phyloP scores from a whole-genome alignment of 2,113 vertebrate species.

The Nycticebus coucang region DNA sequence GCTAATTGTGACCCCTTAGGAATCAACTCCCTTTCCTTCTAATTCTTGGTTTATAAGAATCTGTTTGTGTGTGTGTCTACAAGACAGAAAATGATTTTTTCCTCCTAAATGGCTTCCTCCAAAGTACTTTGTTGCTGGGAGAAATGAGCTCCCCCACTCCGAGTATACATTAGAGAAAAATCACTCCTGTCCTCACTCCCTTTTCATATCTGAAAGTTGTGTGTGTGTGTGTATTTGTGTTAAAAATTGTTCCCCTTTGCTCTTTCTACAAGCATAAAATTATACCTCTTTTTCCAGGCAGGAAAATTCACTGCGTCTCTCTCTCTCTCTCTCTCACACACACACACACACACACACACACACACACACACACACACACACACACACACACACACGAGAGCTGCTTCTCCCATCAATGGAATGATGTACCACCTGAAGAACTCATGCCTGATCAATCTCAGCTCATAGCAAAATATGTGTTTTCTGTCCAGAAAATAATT shows the following conservation, averaged over 20 bases:
- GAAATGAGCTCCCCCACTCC: not conserved
- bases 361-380: not conserved
- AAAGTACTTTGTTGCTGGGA: not conserved
- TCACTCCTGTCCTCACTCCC: too few relatives aligned
- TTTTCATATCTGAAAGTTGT: not conserved
- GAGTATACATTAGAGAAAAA: accelerated
- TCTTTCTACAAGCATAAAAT: not conserved
- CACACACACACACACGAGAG: too few relatives aligned
- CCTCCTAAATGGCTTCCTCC: not conserved
- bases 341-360: not conserved
- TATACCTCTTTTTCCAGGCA: not conserved
- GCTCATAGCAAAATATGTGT: not conserved
- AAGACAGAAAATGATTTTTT: not conserved
- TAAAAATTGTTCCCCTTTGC: not conserved
- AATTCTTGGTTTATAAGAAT: not conserved
- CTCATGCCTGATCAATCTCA: accelerated
- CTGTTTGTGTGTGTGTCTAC: not conserved
- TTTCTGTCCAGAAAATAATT: not conserved
- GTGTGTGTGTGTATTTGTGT: accelerated
- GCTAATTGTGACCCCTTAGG: accelerated
- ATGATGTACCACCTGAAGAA: accelerated
- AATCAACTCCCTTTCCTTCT: not conserved
- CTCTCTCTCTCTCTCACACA: not conserved
- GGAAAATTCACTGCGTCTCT: not conserved
- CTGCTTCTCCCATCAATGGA: accelerated